Percentiles rank a stretch among this genome's conserved stretches.
Conservation (phyloP, 2,888 invertebrate species). For the Pelosia muscerda region DNA sequence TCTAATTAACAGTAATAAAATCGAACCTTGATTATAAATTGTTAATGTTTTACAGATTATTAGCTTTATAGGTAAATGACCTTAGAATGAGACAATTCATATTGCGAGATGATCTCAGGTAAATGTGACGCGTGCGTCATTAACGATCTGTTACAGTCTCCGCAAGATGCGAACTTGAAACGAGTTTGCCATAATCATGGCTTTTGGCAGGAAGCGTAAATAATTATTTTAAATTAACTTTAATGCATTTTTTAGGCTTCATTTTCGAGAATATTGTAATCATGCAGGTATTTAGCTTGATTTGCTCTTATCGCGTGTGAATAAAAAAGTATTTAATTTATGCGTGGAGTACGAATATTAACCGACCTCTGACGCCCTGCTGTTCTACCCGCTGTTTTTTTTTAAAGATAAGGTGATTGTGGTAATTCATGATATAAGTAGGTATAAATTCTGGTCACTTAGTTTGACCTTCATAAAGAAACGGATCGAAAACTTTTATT, state of each 20-base stretch:
- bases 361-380: not conserved
- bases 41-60: conserved; percentile 6
- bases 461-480: not conserved
- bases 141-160: conserved; percentile 23
- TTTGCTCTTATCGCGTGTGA: not conserved
- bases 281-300: not conserved
- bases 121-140: conserved; percentile 33
- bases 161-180: conserved; percentile 12
- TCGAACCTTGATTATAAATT: not conserved
- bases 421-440: not conserved
- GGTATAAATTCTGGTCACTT: not conserved
- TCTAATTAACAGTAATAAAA: not conserved
- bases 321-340: not conserved
- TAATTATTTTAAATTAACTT: conserved; percentile 28
- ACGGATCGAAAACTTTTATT: not conserved
- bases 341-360: not conserved
- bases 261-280: conserved; percentile 9
- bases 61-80: not conserved
- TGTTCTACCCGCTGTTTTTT: not conserved
- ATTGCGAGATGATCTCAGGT: conserved; percentile 46
- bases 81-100: conserved; percentile 16
- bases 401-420: not conserved
- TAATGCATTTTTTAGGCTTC: conserved; percentile 18
- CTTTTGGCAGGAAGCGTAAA: conserved; percentile 27
- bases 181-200: conserved; percentile 22